Evolutionary conservation across 2,888 invertebrate species (phyloP), one percentile per base, ranked within the genome.

Genomic region (Phalangium opilio): DNA sequence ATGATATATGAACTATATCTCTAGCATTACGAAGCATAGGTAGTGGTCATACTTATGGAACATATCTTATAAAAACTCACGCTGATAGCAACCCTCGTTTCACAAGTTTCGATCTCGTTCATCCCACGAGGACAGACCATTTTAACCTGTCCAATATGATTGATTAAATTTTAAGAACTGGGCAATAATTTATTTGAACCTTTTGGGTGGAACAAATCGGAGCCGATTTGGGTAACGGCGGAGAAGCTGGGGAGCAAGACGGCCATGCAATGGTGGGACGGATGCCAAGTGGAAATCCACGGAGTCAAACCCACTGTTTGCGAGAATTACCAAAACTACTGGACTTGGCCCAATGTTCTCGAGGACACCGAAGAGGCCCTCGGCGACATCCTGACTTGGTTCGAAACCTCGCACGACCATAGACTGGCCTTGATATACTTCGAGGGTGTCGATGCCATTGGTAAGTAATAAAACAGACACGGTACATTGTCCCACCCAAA

Each of bases 161-260:
- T n/a, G n/a, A n/a, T n/a, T n/a, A n/a, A n/a, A n/a, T n/a, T n/a
- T n/a, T n/a, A n/a, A n/a, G n/a, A n/a, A n/a, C n/a, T n/a, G n/a
- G n/a, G n/a, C n/a, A n/a, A n/a, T n/a, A n/a, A n/a, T n/a, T n/a
- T n/a, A n/a, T n/a, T n/a, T n/a, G n/a, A n/a, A 27, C 33, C 58
- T 1, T 52, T 56, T 41, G 64, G 64, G 64, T 65, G 63, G 62
- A 55, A 64, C 17, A 56, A 55, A 11, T 62, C 60, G 1, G 63
- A 64, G 39, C 62, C 65, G 1, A 44, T 64, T 12, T 65, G 62
- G 61, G 55, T 63, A 3, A 61, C 63, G 5, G 61, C 62, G 2
- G 57, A 54, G 17, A 57, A 55, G 15, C 21, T 27, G 5, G 43
- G 35, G 59, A n/a, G 46, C 3, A 2, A 27, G 10, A 41, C 43